A percentile compares a stretch with the other conserved stretches of the same genome.
Evolutionary conservation across 2,797 vertebrate species (phyloP).

Genomic region (Chiroxiphia lanceolata): DNA sequence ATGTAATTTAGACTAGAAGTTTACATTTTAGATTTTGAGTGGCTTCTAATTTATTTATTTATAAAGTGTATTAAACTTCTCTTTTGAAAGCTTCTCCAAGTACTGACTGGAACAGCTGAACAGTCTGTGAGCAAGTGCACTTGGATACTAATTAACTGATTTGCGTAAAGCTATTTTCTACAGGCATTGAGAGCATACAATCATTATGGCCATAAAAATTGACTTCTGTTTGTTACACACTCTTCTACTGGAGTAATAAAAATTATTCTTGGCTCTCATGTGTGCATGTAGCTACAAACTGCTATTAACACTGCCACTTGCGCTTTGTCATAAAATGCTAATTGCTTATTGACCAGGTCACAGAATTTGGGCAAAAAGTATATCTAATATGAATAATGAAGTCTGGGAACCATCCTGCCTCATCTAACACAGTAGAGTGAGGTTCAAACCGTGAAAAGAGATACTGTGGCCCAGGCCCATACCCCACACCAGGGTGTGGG

Average conservation of each 20-base stretch:
- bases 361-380: constrained; percentile 64
- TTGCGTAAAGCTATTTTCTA: constrained; percentile 76
- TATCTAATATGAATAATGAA: background rate
- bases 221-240: constrained; percentile 75
- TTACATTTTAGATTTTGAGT: background rate
- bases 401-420: background rate
- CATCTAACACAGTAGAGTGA: fast-evolving
- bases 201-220: constrained; percentile 77
- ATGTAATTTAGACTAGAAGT: background rate
- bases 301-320: constrained; percentile 48
- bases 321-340: constrained; percentile 82
- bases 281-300: constrained; percentile 61
- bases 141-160: constrained; percentile 73
- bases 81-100: constrained; percentile 1
- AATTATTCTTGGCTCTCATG: constrained; percentile 70
- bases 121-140: constrained; percentile 72
- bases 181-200: constrained; percentile 72
- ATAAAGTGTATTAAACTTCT: background rate
- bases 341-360: constrained; percentile 79
- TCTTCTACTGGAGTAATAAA: constrained; percentile 73
- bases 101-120: constrained; percentile 48
- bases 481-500: background rate
- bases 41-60: background rate
- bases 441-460: background rate
- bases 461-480: background rate